Evolutionary conservation across 2,888 invertebrate species (phyloP), one percentile per base, ranked within the genome.

Genomic region (Platycheirus albimanus): DNA sequence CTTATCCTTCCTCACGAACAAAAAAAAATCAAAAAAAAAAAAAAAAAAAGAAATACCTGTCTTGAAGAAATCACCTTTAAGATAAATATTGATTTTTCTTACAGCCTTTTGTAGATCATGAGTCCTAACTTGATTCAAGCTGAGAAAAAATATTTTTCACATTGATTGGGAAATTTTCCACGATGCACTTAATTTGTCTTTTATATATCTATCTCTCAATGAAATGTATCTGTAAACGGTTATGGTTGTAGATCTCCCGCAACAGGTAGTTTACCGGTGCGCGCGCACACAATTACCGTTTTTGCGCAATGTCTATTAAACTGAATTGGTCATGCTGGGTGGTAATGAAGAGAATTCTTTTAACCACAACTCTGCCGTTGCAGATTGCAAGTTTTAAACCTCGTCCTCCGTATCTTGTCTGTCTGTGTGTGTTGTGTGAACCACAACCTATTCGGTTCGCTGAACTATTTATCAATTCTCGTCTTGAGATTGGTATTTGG

Each of bases 241-340:
- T 41, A 33, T 36, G 43, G 43, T 30, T 54, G 61, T 30, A 33
- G 15, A 11, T 63, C 51, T 49, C 61, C 54, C 33, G 30, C 67
- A 74, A 71, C 72, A 67, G 58, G 72, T 78, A 66, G 66, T 45
- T 52, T 56, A 64, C 30, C 64, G 19, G 36, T 70, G 15, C 28
- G 19, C n/a, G 19, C 15, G 15, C 41, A 30, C 64, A 66, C 15
- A 52, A 43, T 47, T 63, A 64, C 70, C 15, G 36, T 24, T 38
- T 15, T 76, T 81, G 76, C 76, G 70, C 76, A 81, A 81, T 49
- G 58, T 54, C 80, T 70, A 66, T 75, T 80, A 75, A 70, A 75
- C 63, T 30, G 54, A 80, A 74, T 75, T 54, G 75, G 75, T 70
- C 80, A 76, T 76, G 76, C 80, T 80, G 76, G 80, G 70, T 80